Percentiles rank a stretch among this genome's conserved stretches.
Evolutionary conservation across 2,113 vertebrate genomes (phyloP).

Genomic region (Pterocles gutturalis): DNA sequence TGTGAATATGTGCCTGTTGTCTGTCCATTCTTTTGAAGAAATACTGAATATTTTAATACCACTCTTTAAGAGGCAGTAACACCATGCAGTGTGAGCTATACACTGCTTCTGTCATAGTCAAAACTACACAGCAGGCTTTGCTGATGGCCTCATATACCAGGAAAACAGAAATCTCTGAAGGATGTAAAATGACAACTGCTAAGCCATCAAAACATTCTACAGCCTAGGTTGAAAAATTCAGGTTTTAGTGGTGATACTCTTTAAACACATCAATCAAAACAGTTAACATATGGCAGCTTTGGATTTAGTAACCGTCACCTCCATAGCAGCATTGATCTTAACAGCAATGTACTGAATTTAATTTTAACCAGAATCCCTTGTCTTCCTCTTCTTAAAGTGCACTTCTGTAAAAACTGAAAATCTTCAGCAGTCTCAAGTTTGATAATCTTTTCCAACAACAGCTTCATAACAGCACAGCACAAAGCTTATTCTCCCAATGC

Average conservation of each 20-base stretch:
- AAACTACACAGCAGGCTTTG: background rate
- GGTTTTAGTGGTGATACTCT: background rate
- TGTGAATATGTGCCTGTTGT: background rate
- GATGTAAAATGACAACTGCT: background rate
- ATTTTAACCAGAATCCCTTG: background rate
- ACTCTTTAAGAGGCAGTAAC: background rate
- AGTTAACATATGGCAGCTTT: background rate
- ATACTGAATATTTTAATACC: background rate
- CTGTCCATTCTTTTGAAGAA: background rate
- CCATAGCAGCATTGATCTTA: background rate
- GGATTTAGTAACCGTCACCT: background rate
- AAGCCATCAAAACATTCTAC: background rate
- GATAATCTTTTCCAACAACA: constrained; percentile 15
- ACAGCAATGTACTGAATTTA: background rate
- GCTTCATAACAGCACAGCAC: constrained; percentile 9
- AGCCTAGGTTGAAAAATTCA: background rate
- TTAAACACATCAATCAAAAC: background rate
- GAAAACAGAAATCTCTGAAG: background rate
- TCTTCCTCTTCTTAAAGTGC: constrained; percentile 62
- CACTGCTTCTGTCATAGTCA: background rate
- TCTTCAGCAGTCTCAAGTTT: constrained; percentile 1
- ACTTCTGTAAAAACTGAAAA: constrained; percentile 60
- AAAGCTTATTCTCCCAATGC: constrained; percentile 20
- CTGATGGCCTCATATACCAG: background rate
- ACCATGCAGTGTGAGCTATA: background rate